A percentile compares a stretch with the other conserved stretches of the same genome.
phyloP scores from a whole-genome alignment of 2,888 invertebrate species.

The Xestia c-nigrum region DNA sequence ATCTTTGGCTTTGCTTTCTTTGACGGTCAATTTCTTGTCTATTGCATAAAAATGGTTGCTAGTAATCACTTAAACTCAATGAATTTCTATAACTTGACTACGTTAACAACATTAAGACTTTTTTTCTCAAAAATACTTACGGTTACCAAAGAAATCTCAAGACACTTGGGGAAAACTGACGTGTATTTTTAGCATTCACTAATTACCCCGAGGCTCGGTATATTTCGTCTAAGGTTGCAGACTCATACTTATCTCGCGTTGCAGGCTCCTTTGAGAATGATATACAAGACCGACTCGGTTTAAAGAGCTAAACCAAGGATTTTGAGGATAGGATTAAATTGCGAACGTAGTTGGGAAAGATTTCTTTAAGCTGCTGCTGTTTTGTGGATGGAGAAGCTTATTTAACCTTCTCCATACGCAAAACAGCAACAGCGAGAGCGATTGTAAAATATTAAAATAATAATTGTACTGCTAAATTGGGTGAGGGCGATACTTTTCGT shows the following conservation, averaged over 20 bases:
- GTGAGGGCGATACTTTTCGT: background rate
- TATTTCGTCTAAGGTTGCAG: conserved; percentile 57
- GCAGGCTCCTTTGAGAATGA: conserved; percentile 58
- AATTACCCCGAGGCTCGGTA: conserved; percentile 48
- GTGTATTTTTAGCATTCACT: conserved; percentile 53
- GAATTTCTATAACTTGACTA: too few relatives aligned
- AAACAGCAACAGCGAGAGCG: too few relatives aligned
- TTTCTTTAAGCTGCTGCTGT: background rate
- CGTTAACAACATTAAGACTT: background rate
- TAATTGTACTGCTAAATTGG: background rate
- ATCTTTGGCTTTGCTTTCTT: background rate
- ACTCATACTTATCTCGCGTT: conserved; percentile 58
- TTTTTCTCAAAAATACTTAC: conserved; percentile 8
- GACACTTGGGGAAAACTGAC: conserved; percentile 11
- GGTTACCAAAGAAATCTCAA: background rate
- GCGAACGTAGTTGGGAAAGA: conserved; percentile 6
- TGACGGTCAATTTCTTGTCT: background rate
- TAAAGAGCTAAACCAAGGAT: conserved; percentile 14
- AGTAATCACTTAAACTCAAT: background rate
- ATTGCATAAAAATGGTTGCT: background rate
- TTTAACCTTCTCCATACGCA: too few relatives aligned
- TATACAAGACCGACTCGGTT: conserved; percentile 41
- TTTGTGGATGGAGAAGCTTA: background rate
- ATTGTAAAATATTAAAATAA: background rate
- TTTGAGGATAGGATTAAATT: conserved; percentile 26